phyloP scores from a whole-genome alignment of 2,797 vertebrate species.

The Bryconaethiops microstoma region DNA sequence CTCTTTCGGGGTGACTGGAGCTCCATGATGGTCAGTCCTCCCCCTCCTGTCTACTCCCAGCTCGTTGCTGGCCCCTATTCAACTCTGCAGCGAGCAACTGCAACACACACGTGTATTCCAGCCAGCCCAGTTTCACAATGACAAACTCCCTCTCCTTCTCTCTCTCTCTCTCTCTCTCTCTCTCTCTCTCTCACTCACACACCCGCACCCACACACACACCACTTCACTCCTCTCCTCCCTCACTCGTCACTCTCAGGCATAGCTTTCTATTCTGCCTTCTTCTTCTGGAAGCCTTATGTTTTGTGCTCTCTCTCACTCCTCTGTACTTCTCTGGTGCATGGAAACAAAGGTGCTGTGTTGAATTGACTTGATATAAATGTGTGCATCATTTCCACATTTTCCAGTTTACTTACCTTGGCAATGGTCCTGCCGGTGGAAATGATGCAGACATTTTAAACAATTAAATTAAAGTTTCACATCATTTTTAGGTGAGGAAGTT shows the following conservation, averaged over 20 bases:
- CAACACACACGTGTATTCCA: slow-evolving; percentile 57
- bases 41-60: slow-evolving; percentile 48
- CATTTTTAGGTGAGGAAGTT: too few relatives aligned
- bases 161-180: slow-evolving; percentile 10
- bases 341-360: too few relatives aligned
- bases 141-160: slow-evolving; percentile 47
- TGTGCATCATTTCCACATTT: not conserved
- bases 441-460: too few relatives aligned
- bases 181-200: slow-evolving; percentile 1
- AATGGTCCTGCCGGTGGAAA: not conserved
- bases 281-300: slow-evolving; percentile 19
- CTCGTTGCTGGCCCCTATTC: slow-evolving; percentile 47
- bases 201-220: slow-evolving; percentile 24
- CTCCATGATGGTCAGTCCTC: slow-evolving; percentile 59
- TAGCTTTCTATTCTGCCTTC: slow-evolving; percentile 46
- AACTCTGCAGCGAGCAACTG: slow-evolving; percentile 56
- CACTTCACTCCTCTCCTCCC: slow-evolving; percentile 60
- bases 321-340: not conserved
- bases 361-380: not conserved
- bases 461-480: too few relatives aligned
- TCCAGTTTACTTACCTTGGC: not conserved
- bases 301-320: slow-evolving; percentile 7
- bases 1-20: slow-evolving; percentile 57
- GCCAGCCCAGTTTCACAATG: slow-evolving; percentile 59
- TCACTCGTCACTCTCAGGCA: slow-evolving; percentile 39